Percentiles rank a stretch among this genome's conserved stretches.
Evolutionary conservation across 2,888 invertebrate species (phyloP).

Genomic region (Eristalis tenax): DNA sequence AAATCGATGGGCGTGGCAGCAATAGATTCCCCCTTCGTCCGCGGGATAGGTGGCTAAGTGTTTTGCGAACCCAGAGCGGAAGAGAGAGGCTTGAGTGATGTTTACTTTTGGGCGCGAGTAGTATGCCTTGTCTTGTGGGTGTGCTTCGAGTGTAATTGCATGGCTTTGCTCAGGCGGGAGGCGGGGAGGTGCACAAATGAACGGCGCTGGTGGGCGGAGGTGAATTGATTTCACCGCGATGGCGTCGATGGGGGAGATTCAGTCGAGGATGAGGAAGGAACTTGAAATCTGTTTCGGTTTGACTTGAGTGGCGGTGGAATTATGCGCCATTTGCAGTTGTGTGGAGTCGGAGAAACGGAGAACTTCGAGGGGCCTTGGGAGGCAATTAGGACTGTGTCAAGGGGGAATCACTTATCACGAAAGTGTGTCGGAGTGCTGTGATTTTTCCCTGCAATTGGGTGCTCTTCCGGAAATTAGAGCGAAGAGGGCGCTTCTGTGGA

Average conservation of each 20-base stretch:
- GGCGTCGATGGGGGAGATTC: background rate
- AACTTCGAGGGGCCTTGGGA: background rate
- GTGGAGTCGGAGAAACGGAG: background rate
- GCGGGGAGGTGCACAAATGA: background rate
- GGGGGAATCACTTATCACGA: background rate
- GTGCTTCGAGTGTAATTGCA: constrained; percentile 4
- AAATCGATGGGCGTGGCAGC: constrained; percentile 35
- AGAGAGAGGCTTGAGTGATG: background rate
- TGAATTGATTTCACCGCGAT: background rate
- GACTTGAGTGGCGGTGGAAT: background rate
- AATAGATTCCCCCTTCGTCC: constrained; percentile 17
- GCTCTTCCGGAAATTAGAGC: background rate
- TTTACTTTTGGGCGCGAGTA: constrained; percentile 32
- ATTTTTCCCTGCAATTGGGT: background rate
- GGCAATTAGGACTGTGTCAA: background rate
- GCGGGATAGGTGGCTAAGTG: background rate
- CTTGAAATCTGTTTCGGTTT: background rate
- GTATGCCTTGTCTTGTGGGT: background rate
- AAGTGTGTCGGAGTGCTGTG: background rate
- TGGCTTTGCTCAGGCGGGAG: background rate
- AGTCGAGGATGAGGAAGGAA: background rate
- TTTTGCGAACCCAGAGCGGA: background rate
- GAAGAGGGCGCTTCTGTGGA: background rate
- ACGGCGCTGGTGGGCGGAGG: background rate
- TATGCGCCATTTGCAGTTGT: background rate